These are phyloP conservation scores for Etheostoma spectabile DNA, from an alignment of 2,113 vertebrate genomes.

Conservation along the genomic window DNA sequence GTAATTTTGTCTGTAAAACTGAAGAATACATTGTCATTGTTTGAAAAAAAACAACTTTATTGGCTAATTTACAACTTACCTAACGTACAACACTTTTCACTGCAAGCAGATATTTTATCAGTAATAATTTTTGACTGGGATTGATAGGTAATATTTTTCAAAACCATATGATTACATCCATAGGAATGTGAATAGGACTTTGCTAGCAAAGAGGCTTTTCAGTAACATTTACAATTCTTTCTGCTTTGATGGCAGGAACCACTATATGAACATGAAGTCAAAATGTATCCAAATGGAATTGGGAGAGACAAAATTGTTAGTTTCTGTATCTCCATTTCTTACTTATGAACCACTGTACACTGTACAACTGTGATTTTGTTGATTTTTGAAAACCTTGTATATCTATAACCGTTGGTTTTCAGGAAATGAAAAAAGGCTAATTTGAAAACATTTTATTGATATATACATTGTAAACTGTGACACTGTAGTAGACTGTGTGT, in stretches of 20 bases:
- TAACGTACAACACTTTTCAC: not conserved
- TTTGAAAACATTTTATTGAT: not conserved
- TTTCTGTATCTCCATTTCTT: not conserved
- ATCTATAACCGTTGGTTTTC: too few species aligned
- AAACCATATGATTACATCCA: not conserved
- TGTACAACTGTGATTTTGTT: not conserved
- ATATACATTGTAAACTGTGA: not conserved
- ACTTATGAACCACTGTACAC: slow-evolving; percentile 5
- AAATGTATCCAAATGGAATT: not conserved
- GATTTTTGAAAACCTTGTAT: too few species aligned
- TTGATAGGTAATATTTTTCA: not conserved
- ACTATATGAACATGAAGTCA: not conserved
- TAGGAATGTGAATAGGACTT: not conserved
- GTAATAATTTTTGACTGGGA: too few species aligned
- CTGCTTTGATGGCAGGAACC: not conserved
- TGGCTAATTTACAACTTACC: too few species aligned
- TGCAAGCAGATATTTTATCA: slow-evolving; percentile 2
- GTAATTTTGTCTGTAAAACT: too few species aligned
- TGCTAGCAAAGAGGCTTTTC: not conserved
- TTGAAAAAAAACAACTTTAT: too few species aligned
- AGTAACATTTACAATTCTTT: not conserved
- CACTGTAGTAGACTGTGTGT: slow-evolving; percentile 11
- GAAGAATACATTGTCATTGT: too few species aligned
- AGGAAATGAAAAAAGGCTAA: too few species aligned
- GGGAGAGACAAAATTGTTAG: not conserved